Percentiles rank a stretch among this genome's conserved stretches.
phyloP scores from a whole-genome alignment of 2,888 invertebrate species.

The Lochmaea crataegi region DNA sequence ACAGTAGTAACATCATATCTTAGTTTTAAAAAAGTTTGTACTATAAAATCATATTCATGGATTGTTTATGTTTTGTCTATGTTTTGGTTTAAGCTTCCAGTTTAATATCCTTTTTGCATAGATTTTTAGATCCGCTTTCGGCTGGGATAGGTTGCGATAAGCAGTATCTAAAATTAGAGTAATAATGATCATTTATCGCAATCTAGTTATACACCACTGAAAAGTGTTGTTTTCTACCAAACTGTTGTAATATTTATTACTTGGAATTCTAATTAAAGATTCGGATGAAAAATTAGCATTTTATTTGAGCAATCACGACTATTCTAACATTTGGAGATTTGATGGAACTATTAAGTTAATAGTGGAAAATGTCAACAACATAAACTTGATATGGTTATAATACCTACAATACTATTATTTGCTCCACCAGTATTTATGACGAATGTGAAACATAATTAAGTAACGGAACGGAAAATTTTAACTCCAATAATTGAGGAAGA shows the following conservation, averaged over 20 bases:
- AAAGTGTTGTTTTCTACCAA: constrained; percentile 61
- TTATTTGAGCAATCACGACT: too few relatives aligned
- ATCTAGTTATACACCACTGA: constrained; percentile 45
- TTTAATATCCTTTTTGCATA: constrained; percentile 16
- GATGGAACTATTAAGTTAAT: too few relatives aligned
- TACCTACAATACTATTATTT: too few relatives aligned
- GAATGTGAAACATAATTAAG: too few relatives aligned
- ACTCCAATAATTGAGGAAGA: too few relatives aligned
- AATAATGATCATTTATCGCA: constrained; percentile 43
- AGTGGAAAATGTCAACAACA: too few relatives aligned
- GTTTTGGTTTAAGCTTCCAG: not conserved
- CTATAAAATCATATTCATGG: not conserved
- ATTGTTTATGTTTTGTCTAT: not conserved
- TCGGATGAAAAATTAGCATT: constrained; percentile 35
- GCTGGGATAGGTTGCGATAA: constrained; percentile 45
- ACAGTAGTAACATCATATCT: not conserved
- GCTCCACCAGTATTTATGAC: too few relatives aligned
- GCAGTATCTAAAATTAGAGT: constrained; percentile 24
- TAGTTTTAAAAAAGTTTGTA: too few relatives aligned
- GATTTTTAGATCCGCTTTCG: constrained; percentile 9
- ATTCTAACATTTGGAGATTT: too few relatives aligned
- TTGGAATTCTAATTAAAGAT: constrained; percentile 61
- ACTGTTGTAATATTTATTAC: constrained; percentile 65
- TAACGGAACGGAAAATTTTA: too few relatives aligned
- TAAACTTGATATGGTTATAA: too few relatives aligned